A percentile compares a stretch with the other conserved stretches of the same genome.
phyloP scores from a whole-genome alignment of 2,113 vertebrate species.

The Polypterus senegalus region DNA sequence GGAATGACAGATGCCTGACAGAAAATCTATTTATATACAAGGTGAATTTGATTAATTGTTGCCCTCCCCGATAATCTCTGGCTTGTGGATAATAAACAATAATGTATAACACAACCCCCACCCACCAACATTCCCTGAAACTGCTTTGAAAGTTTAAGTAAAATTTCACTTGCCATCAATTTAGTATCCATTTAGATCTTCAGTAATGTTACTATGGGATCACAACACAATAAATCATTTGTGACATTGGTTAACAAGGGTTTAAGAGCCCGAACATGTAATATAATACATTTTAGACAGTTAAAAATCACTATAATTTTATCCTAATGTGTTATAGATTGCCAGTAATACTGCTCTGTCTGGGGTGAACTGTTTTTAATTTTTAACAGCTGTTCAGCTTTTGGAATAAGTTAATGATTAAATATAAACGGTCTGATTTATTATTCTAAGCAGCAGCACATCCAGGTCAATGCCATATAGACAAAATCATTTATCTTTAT shows the following conservation, averaged over 20 bases:
- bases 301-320: conserved; percentile 99
- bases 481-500: conserved; percentile 98
- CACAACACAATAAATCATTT: conserved; percentile 79
- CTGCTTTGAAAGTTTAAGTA: conserved; percentile 62
- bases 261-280: conserved; percentile 83
- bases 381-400: conserved; percentile 98
- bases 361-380: conserved; percentile 95
- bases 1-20: conserved; percentile 8
- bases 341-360: conserved; percentile 96
- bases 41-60: conserved; percentile 31
- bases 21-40: conserved; percentile 29
- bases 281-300: conserved; percentile 97
- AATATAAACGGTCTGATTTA: conserved; percentile 99
- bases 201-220: conserved; percentile 74
- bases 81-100: conserved; percentile 46
- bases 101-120: conserved; percentile 31
- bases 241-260: conserved; percentile 80
- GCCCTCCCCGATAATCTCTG: conserved; percentile 32
- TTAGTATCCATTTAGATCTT: conserved; percentile 76
- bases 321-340: conserved; percentile 99
- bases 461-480: conserved; percentile 96
- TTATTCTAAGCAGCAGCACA: conserved; percentile 93
- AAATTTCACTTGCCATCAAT: conserved; percentile 70
- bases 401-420: conserved; percentile 98
- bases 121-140: conserved; percentile 59